Conservation (phyloP, 1,140 invertebrate genomes). For the Mercenaria mercenaria region DNA sequence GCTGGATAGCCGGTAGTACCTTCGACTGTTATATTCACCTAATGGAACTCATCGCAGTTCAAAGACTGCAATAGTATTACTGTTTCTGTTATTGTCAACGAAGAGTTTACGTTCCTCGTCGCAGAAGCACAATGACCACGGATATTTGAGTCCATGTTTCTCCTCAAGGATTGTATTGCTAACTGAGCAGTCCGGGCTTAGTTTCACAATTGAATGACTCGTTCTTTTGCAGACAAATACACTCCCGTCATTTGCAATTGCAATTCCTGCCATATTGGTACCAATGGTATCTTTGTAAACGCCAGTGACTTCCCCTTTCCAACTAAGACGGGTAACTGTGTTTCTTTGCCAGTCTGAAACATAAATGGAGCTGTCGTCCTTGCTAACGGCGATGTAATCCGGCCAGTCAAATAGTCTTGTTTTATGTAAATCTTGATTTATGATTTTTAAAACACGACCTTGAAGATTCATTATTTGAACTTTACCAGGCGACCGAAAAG, state of each 20-base stretch:
- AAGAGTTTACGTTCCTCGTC: slow-evolving; percentile 2
- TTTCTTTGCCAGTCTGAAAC: slow-evolving; percentile 44
- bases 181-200: neutral
- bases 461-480: slow-evolving; percentile 18
- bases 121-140: slow-evolving; percentile 23
- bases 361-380: neutral
- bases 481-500: slow-evolving; percentile 21
- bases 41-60: slow-evolving; percentile 10
- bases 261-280: slow-evolving; percentile 1
- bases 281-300: neutral
- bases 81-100: slow-evolving; percentile 40
- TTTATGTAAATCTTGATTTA: neutral
- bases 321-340: slow-evolving; percentile 20
- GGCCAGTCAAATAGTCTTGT: slow-evolving; percentile 20
- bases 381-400: slow-evolving; percentile 1
- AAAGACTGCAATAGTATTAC: slow-evolving; percentile 20
- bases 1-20: too few relatives aligned
- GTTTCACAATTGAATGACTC: slow-evolving; percentile 10
- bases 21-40: too few relatives aligned
- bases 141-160: slow-evolving; percentile 26
- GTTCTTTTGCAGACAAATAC: slow-evolving; percentile 10
- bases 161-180: neutral
- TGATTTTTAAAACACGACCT: slow-evolving; percentile 23
- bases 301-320: slow-evolving; percentile 18
- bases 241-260: neutral